A percentile compares a stretch with the other conserved stretches of the same genome.
phyloP scores from a whole-genome alignment of 2,888 invertebrate species.

The Glyphotaelius pellucidus region DNA sequence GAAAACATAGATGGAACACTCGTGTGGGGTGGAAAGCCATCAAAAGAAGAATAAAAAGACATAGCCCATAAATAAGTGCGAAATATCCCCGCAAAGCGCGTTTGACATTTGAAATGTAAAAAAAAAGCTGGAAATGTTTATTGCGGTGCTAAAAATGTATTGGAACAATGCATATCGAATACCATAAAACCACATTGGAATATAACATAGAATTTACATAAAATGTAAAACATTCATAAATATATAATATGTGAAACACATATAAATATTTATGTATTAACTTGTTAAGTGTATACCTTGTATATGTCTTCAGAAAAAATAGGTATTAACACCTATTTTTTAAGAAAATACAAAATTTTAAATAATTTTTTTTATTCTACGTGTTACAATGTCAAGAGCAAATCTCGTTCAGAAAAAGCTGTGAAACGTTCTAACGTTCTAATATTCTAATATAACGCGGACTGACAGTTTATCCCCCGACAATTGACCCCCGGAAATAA shows the following conservation, averaged over 20 bases:
- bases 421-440: no score
- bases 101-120: not conserved
- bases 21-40: not conserved
- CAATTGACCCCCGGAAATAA: no score
- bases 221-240: not conserved
- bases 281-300: no score
- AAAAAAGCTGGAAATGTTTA: not conserved
- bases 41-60: constrained; percentile 2
- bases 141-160: not conserved
- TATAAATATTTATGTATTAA: no score
- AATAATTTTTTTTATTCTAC: no score
- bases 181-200: not conserved
- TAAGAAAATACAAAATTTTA: no score
- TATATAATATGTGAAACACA: not conserved
- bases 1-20: not conserved
- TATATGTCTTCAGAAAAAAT: no score
- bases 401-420: no score
- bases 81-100: not conserved
- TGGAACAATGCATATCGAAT: constrained; percentile 2
- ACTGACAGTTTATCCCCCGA: no score
- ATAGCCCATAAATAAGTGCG: not conserved
- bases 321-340: no score
- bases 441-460: no score
- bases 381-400: no score
- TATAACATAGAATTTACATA: not conserved